Conservation (phyloP, 2,888 invertebrate genomes). For the Macaria notata region DNA sequence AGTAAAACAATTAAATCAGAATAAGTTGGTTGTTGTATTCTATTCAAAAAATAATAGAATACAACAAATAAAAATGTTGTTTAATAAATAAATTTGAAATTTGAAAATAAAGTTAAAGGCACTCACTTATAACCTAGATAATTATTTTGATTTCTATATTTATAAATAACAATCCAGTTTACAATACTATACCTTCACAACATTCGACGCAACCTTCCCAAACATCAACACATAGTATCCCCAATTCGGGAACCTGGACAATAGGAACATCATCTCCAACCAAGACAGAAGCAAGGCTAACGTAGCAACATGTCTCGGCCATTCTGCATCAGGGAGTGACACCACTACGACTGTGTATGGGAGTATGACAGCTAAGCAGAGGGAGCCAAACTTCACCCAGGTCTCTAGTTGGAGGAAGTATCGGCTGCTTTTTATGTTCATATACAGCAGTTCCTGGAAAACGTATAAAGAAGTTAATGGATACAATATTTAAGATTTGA, state of each 20-base stretch:
- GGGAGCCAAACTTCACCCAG: constrained; percentile 79
- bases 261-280: constrained; percentile 81
- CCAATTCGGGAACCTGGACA: constrained; percentile 81
- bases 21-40: no score
- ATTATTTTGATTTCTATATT: no score
- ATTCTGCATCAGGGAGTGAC: constrained; percentile 46
- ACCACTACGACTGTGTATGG: constrained; percentile 57
- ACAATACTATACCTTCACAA: constrained; percentile 66
- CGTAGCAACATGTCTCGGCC: constrained; percentile 78
- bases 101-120: no score
- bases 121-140: no score
- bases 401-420: constrained; percentile 80
- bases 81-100: no score
- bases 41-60: no score
- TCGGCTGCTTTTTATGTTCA: constrained; percentile 69
- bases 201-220: constrained; percentile 81
- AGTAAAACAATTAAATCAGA: constrained; percentile 25
- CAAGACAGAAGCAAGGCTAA: constrained; percentile 78
- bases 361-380: constrained; percentile 67
- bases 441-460: constrained; percentile 77
- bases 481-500: no score
- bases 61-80: no score
- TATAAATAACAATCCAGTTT: no score
- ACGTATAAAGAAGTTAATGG: no score
- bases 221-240: constrained; percentile 84